Evolutionary conservation across 2,797 vertebrate species (phyloP), one percentile per base, ranked within the genome.

Genomic region (Gallinago nigripennis): DNA sequence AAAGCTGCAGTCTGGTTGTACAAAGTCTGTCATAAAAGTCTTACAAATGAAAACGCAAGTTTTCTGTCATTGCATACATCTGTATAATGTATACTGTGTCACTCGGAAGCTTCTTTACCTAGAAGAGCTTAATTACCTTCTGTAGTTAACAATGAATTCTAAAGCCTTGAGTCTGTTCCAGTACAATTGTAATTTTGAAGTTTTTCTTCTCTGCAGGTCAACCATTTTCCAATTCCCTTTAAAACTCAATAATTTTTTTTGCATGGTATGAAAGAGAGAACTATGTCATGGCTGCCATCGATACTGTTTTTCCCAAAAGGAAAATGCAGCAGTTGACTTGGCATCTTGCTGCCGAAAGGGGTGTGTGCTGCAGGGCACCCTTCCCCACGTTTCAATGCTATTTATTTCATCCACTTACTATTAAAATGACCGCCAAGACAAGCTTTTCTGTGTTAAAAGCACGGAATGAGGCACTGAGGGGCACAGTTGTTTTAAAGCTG

Each of bases 201-300:
- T 8, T 72, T 68, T 61, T 57, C 14, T 11, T 90, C 23, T 15
- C 43, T 65, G 25, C 20, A 86, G 43, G 8, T 57, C 7, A 70
- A 16, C 19, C 2, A 0, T 43, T 61, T 80, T 8, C 71, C 21
- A n/a, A 17, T 56, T 65, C 24, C 51, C 56, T 58, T n/a, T 72
- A 6, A 33, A 82, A n/a, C 4, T 61, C 58, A 4, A 4, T 37
- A 0, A 14, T 0, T 35, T 66, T 39, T 53, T 61, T 71, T 56
- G 50, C 11, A 60, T 2, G 1, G 11, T 68, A 16, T 10, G 17
- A 48, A 39, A 53, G 31, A 11, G 19, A 50, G 15, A 1, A 7
- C 27, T n/a, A 1, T 37, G 2, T 41, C 58, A 65, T 35, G 3
- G 15, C 24, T 65, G 7, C 43, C 12, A 9, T 12, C 21, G 17